phyloP scores from a whole-genome alignment of 2,888 invertebrate species.

The Silvanus unidentatus region DNA sequence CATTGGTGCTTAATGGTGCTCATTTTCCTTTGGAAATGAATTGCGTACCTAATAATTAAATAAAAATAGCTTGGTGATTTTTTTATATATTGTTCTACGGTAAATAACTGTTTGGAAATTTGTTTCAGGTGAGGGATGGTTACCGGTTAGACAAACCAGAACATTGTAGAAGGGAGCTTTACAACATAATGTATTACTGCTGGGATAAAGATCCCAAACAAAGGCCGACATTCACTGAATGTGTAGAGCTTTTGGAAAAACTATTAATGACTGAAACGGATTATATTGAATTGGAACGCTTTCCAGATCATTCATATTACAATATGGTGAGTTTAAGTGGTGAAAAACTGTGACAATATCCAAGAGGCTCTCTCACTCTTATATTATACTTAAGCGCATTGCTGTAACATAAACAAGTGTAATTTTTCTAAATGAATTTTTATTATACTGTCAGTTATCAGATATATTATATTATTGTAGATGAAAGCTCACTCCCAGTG shows the following conservation, averaged over 20 bases:
- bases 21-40: too few species aligned
- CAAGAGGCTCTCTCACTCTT: too few species aligned
- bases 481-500: constrained; percentile 19
- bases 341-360: constrained; percentile 57
- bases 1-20: too few species aligned
- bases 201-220: constrained; percentile 84
- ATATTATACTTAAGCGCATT: not conserved
- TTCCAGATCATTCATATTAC: constrained; percentile 90
- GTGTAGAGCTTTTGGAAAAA: constrained; percentile 74
- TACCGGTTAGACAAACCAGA: constrained; percentile 88
- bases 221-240: constrained; percentile 78
- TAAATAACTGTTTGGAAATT: not conserved
- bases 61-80: too few species aligned
- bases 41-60: too few species aligned
- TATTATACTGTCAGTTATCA: too few species aligned
- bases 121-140: constrained; percentile 73
- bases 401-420: not conserved
- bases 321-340: constrained; percentile 80
- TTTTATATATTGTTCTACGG: too few species aligned
- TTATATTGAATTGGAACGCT: constrained; percentile 86
- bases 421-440: not conserved
- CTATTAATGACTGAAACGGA: constrained; percentile 85
- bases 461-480: too few species aligned
- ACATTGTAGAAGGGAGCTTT: constrained; percentile 86
- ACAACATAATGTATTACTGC: constrained; percentile 93